Evolutionary conservation across 2,888 invertebrate genomes (phyloP), one percentile per base, ranked within the genome.

Genomic region (Sclerodermus sp.): DNA sequence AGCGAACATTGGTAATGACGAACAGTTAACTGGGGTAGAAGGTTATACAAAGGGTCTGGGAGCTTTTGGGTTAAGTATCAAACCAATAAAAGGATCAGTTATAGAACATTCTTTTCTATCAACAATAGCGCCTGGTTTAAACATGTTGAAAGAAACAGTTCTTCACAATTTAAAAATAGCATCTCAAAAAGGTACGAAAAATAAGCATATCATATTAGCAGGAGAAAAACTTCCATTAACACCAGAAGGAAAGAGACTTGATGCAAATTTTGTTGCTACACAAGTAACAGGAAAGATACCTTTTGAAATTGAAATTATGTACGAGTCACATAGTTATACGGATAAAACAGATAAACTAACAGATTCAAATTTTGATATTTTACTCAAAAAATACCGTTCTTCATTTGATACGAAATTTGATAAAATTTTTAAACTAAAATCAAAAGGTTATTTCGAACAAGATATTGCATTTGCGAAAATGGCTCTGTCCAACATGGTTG

Each of bases 401-500:
- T 74, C 81, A 0, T 98, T 96, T 69, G 85, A 90, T 45, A 78
- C 83, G 1, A 86, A 88, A 61, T 98, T 98, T 75, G 91, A 96
- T 62, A 79, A 84, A 6, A 87, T 84, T 3, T 99, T 97, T 74
- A 80, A 85, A 37, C 79, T 98, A 31, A 79, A 81, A 42, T 79
- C 83, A 5, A 93, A 91, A 72, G 90, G 90, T 0, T 87, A 84
- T 56, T 75, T 79, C 0, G 76, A 84, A 1, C 82, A 86, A 12
- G 86, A 89, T 51, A 83, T 94, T 39, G 70, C 77, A 0, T 87
- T 91, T 75, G 97, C 95, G 0, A 87, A 90, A 70, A 87, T 91
- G 15, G 91, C 91, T 0, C 76, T 98, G 42, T 94, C 96, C 53
- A 98, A 97, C 76, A 88, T 98, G 89, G 67, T 99, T 0, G 99